A percentile compares a stretch with the other conserved stretches of the same genome.
phyloP scores from a whole-genome alignment of 2,113 vertebrate species.

The Puma concolor region DNA sequence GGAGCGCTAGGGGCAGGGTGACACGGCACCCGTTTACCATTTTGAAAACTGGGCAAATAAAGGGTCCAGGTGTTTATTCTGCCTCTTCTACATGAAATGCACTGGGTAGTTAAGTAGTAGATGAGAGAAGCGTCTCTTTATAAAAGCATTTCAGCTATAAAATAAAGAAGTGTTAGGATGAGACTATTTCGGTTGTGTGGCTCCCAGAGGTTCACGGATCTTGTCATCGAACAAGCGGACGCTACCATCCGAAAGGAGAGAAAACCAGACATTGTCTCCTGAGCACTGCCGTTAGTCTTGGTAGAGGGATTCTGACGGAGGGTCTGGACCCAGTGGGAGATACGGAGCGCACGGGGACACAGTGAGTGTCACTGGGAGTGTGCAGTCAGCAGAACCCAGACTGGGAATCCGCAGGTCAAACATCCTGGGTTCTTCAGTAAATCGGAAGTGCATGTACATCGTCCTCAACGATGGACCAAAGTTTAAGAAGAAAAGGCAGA shows the following conservation, averaged over 20 bases:
- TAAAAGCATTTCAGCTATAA: not conserved
- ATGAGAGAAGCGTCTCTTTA: not conserved
- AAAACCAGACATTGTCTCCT: not conserved
- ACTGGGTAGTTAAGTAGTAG: not conserved
- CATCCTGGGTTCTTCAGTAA: not conserved
- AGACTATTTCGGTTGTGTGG: not conserved
- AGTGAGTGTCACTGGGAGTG: no score
- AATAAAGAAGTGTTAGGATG: not conserved
- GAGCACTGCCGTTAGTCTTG: no score
- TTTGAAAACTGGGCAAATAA: not conserved
- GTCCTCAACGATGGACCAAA: not conserved
- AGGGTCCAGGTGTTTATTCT: not conserved
- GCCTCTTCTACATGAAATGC: not conserved
- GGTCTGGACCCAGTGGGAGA: no score
- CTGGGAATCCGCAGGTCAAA: not conserved
- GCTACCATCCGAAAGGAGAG: not conserved
- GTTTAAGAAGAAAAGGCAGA: not conserved
- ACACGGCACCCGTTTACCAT: not conserved
- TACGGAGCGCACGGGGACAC: not conserved
- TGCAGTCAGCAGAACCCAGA: not conserved
- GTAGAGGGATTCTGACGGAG: no score
- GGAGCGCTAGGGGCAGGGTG: not conserved
- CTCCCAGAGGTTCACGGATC: not conserved
- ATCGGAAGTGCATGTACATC: not conserved
- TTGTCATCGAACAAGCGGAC: not conserved